Base-by-base conservation (phyloP, 2,797 vertebrate species). In the Pitangus sulphuratus region DNA sequence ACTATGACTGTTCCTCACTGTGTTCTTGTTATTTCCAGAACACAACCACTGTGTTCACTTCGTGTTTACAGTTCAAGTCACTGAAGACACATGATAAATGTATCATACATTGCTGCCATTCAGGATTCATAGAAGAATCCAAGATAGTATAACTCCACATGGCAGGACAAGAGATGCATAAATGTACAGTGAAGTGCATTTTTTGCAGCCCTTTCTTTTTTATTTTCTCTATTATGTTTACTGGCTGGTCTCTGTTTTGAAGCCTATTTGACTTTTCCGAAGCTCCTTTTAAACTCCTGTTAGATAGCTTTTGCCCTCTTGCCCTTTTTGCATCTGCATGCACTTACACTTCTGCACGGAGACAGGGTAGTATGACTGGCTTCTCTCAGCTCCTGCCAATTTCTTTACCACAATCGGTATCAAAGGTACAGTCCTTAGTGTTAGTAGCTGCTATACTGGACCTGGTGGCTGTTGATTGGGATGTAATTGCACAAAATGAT, bases 321-420 rank as follows among this genome's bases (percentile, higher is more conserved):
- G 40, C 24, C n/a, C 24, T 69, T 85, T 93, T 74, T 74, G 39
- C 4, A 14, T 28, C 31, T 79, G 44, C 35, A 15, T 26, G 4
- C 3, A 18, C 5, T 30, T 28, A 12, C 6, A 24, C 6, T 72
- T 87, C 44, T 84, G 35, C 20, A 31, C 0, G 0, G 7, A 44
- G 14, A 21, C 47, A 76, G 15, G 12, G 6, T n/a, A 37, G 15
- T 61, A 47, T 65, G 39, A 50, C n/a, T 61, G 15, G 5, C 26
- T 93, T 61, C 39, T 78, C 42, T 60, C 54, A 87, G 28, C 26
- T 84, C 30, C 30, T 39, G 13, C 11, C 8, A 9, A 31, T 89
- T 89, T 84, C 42, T 75, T 86, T 81, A 44, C 42, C 15, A n/a
- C 21, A 50, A n/a, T 44, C 25, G 56, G 9, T 64, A 68, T 50